Percentiles rank a stretch among this genome's conserved stretches.
Conservation (phyloP, 1,140 invertebrate genomes). For the Parapsyche elsis region DNA sequence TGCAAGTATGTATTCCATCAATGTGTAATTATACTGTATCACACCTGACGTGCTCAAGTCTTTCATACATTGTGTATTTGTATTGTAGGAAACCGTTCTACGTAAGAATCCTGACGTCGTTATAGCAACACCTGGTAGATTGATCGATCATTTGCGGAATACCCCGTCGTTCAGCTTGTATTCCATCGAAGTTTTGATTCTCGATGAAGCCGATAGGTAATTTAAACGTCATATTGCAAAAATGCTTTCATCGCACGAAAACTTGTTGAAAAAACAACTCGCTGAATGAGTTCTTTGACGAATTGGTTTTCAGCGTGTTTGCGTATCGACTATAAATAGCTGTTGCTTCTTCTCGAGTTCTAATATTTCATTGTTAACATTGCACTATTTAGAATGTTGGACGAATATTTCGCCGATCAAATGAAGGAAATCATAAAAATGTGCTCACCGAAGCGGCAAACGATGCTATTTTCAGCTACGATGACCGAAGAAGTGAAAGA, state of each 20-base stretch:
- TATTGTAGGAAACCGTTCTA: constrained; percentile 80
- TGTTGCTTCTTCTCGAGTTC: no score
- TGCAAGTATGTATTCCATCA: constrained; percentile 70
- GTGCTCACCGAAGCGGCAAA: constrained; percentile 93
- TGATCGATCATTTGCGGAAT: constrained; percentile 98
- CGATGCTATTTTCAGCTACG: constrained; percentile 97
- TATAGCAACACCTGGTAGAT: constrained; percentile 96
- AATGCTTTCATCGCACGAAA: no score
- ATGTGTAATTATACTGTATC: neutral
- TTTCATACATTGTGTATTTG: no score
- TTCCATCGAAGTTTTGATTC: constrained; percentile 92
- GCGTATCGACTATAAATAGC: no score
- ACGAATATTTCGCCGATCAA: constrained; percentile 98
- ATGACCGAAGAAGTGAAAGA: constrained; percentile 98
- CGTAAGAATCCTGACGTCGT: constrained; percentile 95
- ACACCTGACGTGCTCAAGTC: no score
- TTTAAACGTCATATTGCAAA: no score
- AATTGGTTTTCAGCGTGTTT: no score
- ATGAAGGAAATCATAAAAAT: constrained; percentile 96
- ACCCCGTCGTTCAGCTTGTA: constrained; percentile 92
- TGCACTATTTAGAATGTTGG: constrained; percentile 86
- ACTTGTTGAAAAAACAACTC: no score
- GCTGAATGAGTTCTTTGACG: no score
- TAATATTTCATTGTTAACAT: no score
- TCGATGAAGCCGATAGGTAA: constrained; percentile 95